Conservation (phyloP, 2,888 invertebrate species). For the Achlya flavicornis region DNA sequence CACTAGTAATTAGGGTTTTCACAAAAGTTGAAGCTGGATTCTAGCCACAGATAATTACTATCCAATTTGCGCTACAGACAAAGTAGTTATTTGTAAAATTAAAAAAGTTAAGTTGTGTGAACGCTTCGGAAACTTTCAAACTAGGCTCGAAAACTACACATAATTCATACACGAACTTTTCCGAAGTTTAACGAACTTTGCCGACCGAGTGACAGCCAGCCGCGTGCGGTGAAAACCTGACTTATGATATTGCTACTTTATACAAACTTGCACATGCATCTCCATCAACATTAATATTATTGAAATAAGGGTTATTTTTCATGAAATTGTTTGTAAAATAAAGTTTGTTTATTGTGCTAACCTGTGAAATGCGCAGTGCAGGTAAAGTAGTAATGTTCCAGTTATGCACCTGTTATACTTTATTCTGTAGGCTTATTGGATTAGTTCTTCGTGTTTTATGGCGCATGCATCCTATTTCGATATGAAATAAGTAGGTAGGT, state of each 20-base stretch:
- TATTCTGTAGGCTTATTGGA: slow-evolving; percentile 33
- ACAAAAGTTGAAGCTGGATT: not conserved
- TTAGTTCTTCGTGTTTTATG: slow-evolving; percentile 7
- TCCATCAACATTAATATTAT: not conserved
- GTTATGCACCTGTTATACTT: slow-evolving; percentile 34
- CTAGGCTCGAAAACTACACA: slow-evolving; percentile 7
- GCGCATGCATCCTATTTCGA: not conserved
- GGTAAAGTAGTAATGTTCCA: slow-evolving; percentile 30
- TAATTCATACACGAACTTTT: slow-evolving; percentile 30
- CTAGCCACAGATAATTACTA: not conserved
- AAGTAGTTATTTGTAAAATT: not conserved
- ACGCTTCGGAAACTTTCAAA: slow-evolving; percentile 5
- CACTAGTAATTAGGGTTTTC: too few relatives aligned
- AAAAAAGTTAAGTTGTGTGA: not conserved
- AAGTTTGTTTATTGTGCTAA: slow-evolving; percentile 28
- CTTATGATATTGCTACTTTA: slow-evolving; percentile 18
- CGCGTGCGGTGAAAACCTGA: slow-evolving; percentile 21
- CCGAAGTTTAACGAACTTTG: slow-evolving; percentile 39
- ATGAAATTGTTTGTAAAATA: not conserved
- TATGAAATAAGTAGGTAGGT: not conserved
- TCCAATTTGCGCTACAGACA: not conserved
- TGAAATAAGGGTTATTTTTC: not conserved
- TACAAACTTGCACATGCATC: not conserved
- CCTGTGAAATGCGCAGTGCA: slow-evolving; percentile 50
- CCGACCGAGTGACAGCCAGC: slow-evolving; percentile 35